Evolutionary conservation across 1,140 invertebrate genomes (phyloP).

Genomic region (Macrobrachium rosenbergii): DNA sequence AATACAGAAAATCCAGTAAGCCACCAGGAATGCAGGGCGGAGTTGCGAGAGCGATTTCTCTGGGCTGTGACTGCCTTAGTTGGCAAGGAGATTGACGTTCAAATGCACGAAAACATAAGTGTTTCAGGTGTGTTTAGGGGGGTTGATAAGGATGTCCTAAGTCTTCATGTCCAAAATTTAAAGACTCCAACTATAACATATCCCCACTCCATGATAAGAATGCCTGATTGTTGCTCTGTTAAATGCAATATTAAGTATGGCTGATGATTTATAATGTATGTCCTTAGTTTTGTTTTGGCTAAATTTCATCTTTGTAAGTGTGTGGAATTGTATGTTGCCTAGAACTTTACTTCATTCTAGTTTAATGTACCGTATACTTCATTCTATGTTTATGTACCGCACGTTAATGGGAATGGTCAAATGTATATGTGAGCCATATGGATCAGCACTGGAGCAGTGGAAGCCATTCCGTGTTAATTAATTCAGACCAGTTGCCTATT

Average conservation of each 20-base stretch:
- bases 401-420: too few relatives aligned
- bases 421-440: too few relatives aligned
- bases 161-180: conserved; percentile 22
- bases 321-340: too few relatives aligned
- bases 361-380: too few relatives aligned
- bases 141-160: conserved; percentile 32
- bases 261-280: too few relatives aligned
- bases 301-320: too few relatives aligned
- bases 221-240: conserved; percentile 26
- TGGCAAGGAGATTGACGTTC: conserved; percentile 7
- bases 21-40: conserved; percentile 34
- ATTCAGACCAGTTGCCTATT: too few relatives aligned
- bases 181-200: conserved; percentile 6
- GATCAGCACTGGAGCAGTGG: too few relatives aligned
- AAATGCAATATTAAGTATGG: conserved; percentile 1
- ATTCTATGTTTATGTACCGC: too few relatives aligned
- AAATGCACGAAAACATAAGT: conserved; percentile 30
- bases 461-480: too few relatives aligned
- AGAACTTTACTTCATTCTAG: too few relatives aligned
- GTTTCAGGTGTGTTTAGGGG: conserved; percentile 27
- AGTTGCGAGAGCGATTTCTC: conserved; percentile 33
- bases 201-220: conserved; percentile 6
- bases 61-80: conserved; percentile 34
- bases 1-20: background rate
- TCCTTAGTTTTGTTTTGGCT: too few relatives aligned